Evolutionary conservation across 2,797 vertebrate genomes (phyloP).

Genomic region (Karalla daura): DNA sequence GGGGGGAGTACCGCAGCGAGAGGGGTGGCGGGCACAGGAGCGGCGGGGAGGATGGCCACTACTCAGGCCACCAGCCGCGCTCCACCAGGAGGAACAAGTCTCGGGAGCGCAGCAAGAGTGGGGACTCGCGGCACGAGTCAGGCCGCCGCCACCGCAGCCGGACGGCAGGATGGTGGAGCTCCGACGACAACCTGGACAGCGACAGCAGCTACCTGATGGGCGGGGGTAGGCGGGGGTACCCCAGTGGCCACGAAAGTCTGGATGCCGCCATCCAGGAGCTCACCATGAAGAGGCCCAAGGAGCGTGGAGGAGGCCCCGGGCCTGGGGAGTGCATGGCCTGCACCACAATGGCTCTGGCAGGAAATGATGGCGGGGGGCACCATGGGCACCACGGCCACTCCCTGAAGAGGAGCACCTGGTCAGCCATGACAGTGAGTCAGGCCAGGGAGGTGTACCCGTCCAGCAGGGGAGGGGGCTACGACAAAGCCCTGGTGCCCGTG

Average conservation of each 20-base stretch:
- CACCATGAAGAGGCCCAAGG: conserved; percentile 93
- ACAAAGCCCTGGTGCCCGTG: conserved; percentile 93
- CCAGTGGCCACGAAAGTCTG: conserved; percentile 88
- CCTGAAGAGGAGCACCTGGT: conserved; percentile 97
- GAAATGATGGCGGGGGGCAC: conserved; percentile 81
- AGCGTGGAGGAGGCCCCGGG: conserved; percentile 65
- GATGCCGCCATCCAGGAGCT: conserved; percentile 97
- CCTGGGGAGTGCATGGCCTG: conserved; percentile 96
- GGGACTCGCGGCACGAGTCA: conserved; percentile 82
- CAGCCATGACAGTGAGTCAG: conserved; percentile 98
- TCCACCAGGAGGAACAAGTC: conserved; percentile 84
- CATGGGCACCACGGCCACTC: conserved; percentile 83
- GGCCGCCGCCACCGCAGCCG: conserved; percentile 84
- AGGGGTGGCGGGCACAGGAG: conserved; percentile 82
- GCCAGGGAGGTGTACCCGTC: conserved; percentile 94
- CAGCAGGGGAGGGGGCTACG: conserved; percentile 82
- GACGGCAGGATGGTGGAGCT: conserved; percentile 98
- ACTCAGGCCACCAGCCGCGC: conserved; percentile 89
- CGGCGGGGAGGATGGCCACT: conserved; percentile 85
- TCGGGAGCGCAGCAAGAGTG: conserved; percentile 86
- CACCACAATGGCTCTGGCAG: conserved; percentile 92
- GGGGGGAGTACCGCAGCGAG: conserved; percentile 85
- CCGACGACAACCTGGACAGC: conserved; percentile 98
- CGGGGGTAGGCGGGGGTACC: conserved; percentile 79
- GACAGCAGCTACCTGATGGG: conserved; percentile 95